These are phyloP conservation scores for Lagopus muta DNA, from an alignment of 2,113 vertebrate species.

Conservation along the genomic window DNA sequence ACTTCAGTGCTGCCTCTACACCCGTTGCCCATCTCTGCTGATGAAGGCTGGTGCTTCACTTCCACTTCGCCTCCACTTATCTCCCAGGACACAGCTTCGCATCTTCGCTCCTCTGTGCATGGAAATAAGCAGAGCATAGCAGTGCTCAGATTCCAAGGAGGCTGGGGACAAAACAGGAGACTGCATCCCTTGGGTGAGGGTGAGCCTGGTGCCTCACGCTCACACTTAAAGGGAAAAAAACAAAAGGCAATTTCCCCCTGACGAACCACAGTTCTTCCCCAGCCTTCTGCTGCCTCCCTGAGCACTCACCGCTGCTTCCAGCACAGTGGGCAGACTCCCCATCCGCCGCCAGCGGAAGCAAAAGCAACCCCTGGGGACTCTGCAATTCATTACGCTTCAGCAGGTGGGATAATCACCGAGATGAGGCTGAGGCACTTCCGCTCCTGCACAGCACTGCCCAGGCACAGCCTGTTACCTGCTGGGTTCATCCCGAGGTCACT, in stretches of 20 bases:
- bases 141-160: neutral
- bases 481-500: neutral
- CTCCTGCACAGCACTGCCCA: neutral
- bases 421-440: neutral
- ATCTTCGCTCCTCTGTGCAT: neutral
- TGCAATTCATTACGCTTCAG: neutral
- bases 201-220: neutral
- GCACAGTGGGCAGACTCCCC: fast-evolving
- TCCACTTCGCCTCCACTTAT: neutral
- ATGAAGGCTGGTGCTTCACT: neutral
- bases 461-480: neutral
- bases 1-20: neutral
- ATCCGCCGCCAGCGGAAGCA: fast-evolving
- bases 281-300: fast-evolving
- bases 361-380: neutral
- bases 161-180: neutral
- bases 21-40: neutral
- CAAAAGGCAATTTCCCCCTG: neutral
- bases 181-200: fast-evolving
- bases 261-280: neutral
- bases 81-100: neutral
- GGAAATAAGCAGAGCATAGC: fast-evolving
- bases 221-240: neutral
- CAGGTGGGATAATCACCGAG: neutral
- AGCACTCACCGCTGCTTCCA: neutral